Evolutionary conservation across 2,113 vertebrate genomes (phyloP), one percentile per base, ranked within the genome.

Genomic region (Calidris pugnax): DNA sequence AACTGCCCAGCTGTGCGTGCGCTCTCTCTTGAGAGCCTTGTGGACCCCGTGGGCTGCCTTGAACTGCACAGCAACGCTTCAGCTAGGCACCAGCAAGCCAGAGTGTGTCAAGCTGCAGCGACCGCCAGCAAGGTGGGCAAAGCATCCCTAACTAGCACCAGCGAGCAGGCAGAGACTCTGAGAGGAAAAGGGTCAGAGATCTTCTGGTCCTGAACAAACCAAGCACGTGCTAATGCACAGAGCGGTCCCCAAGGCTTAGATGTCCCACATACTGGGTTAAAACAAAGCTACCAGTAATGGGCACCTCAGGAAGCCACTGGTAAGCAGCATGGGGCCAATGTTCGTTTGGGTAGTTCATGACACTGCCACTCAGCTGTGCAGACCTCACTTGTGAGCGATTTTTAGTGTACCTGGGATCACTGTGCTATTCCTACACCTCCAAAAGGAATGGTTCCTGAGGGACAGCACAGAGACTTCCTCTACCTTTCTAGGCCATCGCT

Each of bases 141-240:
- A 57, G 35, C 24, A 5, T 15, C 0, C 0, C 8, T 79, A 47
- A 22, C 45, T 20, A 26, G 35, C 24, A 18, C 30, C 60, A 12
- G 7, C 2, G 14, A 87, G 43, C 80, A 73, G 57, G 22, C 21
- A 32, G 26, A 62, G 30, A 30, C 47, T 35, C 14, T 22, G 35
- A 64, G 60, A 63, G 24, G 21, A 37, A 4, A 71, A 47, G 6
- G 2, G 7, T 63, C 51, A 39, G 33, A 51, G 59, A 9, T 85
- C 81, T 77, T 81, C 57, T 62, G 72, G 60, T 39, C 47, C 16
- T 66, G 51, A 32, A 17, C 37, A 55, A 57, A 53, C n/a, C 43
- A 50, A 83, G 47, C 45, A 59, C 0, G 0, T 60, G 18, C 37
- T 63, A 16, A 35, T 71, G 60, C 32, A 35, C 74, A 64, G 45